Base-by-base conservation (phyloP, 2,113 vertebrate species). In the Coracopsis vasa region DNA sequence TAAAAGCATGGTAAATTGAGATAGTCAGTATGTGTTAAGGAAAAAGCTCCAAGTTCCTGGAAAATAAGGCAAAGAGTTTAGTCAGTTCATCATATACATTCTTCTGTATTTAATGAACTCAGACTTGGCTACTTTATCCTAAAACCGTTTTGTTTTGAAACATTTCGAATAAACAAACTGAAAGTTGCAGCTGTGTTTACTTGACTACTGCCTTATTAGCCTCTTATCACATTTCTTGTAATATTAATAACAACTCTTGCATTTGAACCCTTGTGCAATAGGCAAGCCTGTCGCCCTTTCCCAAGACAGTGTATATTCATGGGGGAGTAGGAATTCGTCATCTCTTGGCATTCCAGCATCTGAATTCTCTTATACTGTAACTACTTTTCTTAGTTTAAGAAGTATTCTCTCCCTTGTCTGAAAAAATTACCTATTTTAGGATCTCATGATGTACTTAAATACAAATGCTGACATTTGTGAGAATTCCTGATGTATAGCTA, bases 101-200 rank as follows among this genome's bases (percentile, higher is more conserved):
- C 61, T 75, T 88, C 9, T 74, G 51, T 44, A 81, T 91, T 84
- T 88, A 56, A 13, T 88, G 77, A 77, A 65, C 80, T 92, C 44
- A 45, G 41, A 45, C 60, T 86, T 92, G 92, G 72, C 73, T 86
- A 19, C 86, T 92, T 90, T 83, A 74, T 90, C 45, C 53, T 78
- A 27, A 88, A 88, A 33, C 29, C 31, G 33, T 73, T 86, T 81
- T 95, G 81, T 77, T 94, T 96, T 82, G 79, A 93, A 77, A 70
- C 73, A 71, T 51, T 77, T 83, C 47, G 90, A 71, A 67, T 95
- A 96, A 96, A 93, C 86, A 92, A 93, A 88, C 60, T 47, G 80
- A 51, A 89, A 92, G 51, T 51, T 44, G 7, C 90, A 95, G 88
- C 92, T 95, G 94, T 92, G 92, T 95, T 95, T 96, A 95, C 69